Conservation (phyloP, 2,113 vertebrate species). For the Notarius lentiginosus region DNA sequence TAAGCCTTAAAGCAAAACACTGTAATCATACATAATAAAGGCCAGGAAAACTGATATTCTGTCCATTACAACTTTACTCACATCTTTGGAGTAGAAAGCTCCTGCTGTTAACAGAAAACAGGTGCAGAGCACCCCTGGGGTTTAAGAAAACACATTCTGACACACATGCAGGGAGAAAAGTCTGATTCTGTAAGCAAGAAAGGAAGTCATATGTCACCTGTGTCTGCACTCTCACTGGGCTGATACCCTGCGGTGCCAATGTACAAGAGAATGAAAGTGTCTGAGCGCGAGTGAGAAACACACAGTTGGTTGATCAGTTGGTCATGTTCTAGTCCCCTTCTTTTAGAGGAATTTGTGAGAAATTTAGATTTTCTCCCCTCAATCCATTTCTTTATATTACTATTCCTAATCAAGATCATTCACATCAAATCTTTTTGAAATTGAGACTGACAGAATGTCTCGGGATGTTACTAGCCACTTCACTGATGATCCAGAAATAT, state of each 20-base stretch:
- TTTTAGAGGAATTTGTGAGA: slow-evolving; percentile 2
- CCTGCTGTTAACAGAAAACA: slow-evolving; percentile 91
- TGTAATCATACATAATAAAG: slow-evolving; percentile 83
- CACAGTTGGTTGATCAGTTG: not conserved
- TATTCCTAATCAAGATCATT: not conserved
- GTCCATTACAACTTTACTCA: slow-evolving; percentile 72
- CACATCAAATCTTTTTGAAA: not conserved
- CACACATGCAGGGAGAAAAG: slow-evolving; percentile 35
- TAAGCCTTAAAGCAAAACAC: slow-evolving; percentile 88
- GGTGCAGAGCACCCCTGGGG: slow-evolving; percentile 65
- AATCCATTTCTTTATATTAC: not conserved
- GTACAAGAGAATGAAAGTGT: not conserved
- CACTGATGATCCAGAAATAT: not conserved
- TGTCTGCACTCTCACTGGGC: not conserved
- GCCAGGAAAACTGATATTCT: slow-evolving; percentile 92
- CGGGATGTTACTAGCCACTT: not conserved
- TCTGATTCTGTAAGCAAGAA: slow-evolving; percentile 5
- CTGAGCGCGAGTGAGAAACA: not conserved
- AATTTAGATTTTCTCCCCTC: not conserved
- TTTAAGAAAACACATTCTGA: slow-evolving; percentile 45
- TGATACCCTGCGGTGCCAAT: not conserved
- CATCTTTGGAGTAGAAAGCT: slow-evolving; percentile 84
- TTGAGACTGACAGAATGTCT: not conserved
- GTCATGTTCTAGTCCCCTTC: not conserved
- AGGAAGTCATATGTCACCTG: slow-evolving; percentile 16